phyloP scores from a whole-genome alignment of 1,140 invertebrate species.

The Bombyx mori region DNA sequence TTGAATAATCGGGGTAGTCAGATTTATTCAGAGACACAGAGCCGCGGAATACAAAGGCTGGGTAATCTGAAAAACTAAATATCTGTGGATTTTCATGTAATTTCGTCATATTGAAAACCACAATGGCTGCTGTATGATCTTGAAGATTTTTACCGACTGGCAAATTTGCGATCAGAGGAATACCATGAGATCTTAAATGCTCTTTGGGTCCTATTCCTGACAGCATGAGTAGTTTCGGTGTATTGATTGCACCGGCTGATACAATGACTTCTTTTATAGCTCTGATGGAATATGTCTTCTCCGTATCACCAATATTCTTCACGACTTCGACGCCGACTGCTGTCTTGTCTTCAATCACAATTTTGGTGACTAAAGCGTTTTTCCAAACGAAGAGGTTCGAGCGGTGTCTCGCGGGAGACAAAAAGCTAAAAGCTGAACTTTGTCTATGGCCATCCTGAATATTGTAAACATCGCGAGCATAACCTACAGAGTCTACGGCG shows the following conservation, averaged over 20 bases:
- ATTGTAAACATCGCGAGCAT: background rate
- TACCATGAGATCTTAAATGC: constrained; percentile 62
- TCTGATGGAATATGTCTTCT: constrained; percentile 18
- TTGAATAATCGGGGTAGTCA: constrained; percentile 3
- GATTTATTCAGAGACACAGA: constrained; percentile 1
- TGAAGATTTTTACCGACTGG: constrained; percentile 75
- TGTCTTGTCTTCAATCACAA: constrained; percentile 57
- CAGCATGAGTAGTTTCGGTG: constrained; percentile 72
- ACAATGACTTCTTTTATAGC: constrained; percentile 73
- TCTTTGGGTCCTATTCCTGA: constrained; percentile 74
- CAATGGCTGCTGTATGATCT: constrained; percentile 40
- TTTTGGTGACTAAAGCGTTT: constrained; percentile 48
- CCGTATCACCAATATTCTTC: constrained; percentile 11
- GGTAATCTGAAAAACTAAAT: background rate
- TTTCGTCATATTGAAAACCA: constrained; percentile 3
- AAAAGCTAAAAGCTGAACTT: constrained; percentile 71
- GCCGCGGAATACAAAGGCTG: background rate
- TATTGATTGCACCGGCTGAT: constrained; percentile 73
- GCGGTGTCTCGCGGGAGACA: constrained; percentile 61
- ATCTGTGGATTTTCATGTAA: too few relatives aligned
- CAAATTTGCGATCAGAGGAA: constrained; percentile 57
- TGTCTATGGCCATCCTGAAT: constrained; percentile 48
- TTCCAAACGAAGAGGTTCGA: constrained; percentile 59
- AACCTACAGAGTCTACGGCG: constrained; percentile 9
- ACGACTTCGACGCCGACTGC: constrained; percentile 74